Conservation (phyloP, 2,888 invertebrate species). For the Latrodectus hesperus region DNA sequence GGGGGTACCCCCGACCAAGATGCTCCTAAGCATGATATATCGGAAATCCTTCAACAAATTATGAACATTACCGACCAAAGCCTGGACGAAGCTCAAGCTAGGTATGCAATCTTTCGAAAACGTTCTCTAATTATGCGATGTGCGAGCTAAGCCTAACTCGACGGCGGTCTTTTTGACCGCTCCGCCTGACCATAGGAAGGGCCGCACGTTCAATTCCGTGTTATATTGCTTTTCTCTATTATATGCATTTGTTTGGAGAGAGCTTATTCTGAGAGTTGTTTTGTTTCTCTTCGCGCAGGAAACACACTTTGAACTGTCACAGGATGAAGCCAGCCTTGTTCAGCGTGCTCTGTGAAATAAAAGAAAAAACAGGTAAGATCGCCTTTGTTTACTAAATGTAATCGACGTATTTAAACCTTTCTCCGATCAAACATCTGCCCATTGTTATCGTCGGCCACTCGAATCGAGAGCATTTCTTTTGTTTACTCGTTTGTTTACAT, state of each 20-base stretch:
- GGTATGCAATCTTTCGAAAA: constrained; percentile 75
- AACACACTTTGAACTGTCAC: constrained; percentile 98
- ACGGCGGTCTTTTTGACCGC: constrained; percentile 56
- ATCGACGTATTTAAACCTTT: neutral
- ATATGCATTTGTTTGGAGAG: constrained; percentile 24
- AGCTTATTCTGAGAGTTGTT: constrained; percentile 56
- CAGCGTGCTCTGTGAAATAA: constrained; percentile 98
- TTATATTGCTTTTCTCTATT: constrained; percentile 23
- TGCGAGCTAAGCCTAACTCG: constrained; percentile 65
- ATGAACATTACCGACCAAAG: constrained; percentile 99
- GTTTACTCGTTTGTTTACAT: constrained; percentile 1
- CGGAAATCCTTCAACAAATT: constrained; percentile 97
- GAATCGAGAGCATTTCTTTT: neutral
- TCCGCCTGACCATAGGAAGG: constrained; percentile 24
- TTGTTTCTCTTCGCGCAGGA: constrained; percentile 79
- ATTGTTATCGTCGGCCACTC: neutral
- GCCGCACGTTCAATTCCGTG: constrained; percentile 32
- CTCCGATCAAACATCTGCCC: neutral
- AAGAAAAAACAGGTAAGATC: constrained; percentile 95
- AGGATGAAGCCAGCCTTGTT: constrained; percentile 99
- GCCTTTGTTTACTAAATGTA: constrained; percentile 44
- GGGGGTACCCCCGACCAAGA: constrained; percentile 76
- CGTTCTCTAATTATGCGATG: constrained; percentile 40
- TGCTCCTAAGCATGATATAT: constrained; percentile 92
- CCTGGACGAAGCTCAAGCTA: constrained; percentile 97